Base-by-base conservation (phyloP, 2,797 vertebrate species). In the Pelobates cultripes region DNA sequence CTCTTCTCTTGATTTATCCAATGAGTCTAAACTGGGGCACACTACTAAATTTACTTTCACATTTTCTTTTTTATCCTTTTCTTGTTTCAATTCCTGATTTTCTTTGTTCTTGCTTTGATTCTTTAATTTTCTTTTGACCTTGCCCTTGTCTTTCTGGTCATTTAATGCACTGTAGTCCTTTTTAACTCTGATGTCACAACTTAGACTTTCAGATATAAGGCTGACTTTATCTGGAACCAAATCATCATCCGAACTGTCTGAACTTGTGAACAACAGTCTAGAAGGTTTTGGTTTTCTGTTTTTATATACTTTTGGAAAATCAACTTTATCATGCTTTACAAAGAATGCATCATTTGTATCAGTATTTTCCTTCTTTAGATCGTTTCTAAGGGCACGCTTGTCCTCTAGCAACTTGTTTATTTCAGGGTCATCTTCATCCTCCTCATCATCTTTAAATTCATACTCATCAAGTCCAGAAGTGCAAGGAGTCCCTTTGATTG, bases 51-150 rank as follows among this genome's bases (percentile, higher is more conserved):
- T 95, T 78, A 95, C 86, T 92, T 97, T 97, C 53, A 96, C 92
- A 87, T 98, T 98, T 91, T 99, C 98, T 88, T 97, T 97, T 8
- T 95, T 95, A 0, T 97, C 95, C 85, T 94, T 94, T 87, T 95
- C 93, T 88, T 95, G 92, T 79, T 94, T 93, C 70, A 96, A 85
- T 80, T 99, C 97, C 86, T 99, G 97, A 88, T 99, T 99, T 85
- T 99, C 98, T 90, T 99, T 99, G 90, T 99, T 99, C 95, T 99
- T 99, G 88, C 94, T 98, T 88, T 97, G 97, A 86, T 96, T 99
- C 90, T 99, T 99, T 82, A 95, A 92, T 90, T 98, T 99, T 89
- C 92, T 95, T 93, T 99, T 99, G 41, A 97, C 95, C 91, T 99
- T 99, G 61, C 97, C 96, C 86, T 98, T 99, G 86, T 98, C 97